A percentile compares a stretch with the other conserved stretches of the same genome.
Evolutionary conservation across 2,888 invertebrate species (phyloP).

Genomic region (Cryptocephalus moraei): DNA sequence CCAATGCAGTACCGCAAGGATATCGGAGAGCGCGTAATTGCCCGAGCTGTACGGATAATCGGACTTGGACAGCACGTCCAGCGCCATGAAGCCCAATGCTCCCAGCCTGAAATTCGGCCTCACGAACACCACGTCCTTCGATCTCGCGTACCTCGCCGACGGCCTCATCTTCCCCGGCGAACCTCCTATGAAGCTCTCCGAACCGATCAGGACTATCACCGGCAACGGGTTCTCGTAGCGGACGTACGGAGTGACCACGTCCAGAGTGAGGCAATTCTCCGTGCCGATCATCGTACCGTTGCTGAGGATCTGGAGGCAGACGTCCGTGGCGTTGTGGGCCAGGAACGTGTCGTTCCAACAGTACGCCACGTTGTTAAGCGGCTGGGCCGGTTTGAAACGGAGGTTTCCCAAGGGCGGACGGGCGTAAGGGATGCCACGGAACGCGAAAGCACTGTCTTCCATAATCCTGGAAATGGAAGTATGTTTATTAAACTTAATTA

Average conservation of each 20-base stretch:
- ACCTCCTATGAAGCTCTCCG: conserved; percentile 68
- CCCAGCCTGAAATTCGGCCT: conserved; percentile 69
- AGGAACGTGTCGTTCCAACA: conserved; percentile 71
- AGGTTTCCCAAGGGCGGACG: conserved; percentile 57
- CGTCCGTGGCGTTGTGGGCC: conserved; percentile 55
- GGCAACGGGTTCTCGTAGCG: conserved; percentile 69
- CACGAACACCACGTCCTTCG: conserved; percentile 75
- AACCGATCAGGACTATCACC: conserved; percentile 73
- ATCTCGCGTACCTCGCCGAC: conserved; percentile 61
- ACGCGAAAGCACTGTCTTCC: conserved; percentile 67
- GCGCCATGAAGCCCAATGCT: conserved; percentile 63
- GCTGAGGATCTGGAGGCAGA: conserved; percentile 61
- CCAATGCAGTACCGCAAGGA: conserved; percentile 69
- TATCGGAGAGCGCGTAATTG: conserved; percentile 77
- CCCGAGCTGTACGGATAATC: conserved; percentile 69
- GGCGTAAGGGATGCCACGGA: conserved; percentile 76
- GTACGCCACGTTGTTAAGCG: conserved; percentile 54
- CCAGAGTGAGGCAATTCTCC: conserved; percentile 76
- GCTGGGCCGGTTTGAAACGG: conserved; percentile 61
- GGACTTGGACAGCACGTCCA: conserved; percentile 56
- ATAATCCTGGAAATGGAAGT: conserved; percentile 51
- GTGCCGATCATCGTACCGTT: conserved; percentile 56
- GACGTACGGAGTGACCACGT: conserved; percentile 73
- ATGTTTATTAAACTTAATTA: too few relatives aligned
- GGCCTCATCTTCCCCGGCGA: conserved; percentile 64